phyloP scores from a whole-genome alignment of 1,140 invertebrate genomes.

The Odontomachus brunneus region DNA sequence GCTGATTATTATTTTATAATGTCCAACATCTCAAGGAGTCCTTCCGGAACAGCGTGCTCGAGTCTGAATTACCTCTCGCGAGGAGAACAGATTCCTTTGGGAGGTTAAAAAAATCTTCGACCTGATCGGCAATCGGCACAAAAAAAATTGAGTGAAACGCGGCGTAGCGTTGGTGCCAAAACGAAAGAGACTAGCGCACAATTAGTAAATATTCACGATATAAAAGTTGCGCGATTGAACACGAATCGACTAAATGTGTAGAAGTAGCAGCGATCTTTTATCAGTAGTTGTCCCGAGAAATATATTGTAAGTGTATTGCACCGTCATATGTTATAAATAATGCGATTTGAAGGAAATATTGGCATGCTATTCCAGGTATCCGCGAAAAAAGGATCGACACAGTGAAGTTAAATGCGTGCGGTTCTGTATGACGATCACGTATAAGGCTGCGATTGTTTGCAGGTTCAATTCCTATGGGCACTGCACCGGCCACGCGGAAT shows the following conservation, averaged over 20 bases:
- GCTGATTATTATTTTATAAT: constrained; percentile 47
- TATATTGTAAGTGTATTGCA: background rate
- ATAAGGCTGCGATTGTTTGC: constrained; percentile 2
- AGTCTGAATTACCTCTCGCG: constrained; percentile 11
- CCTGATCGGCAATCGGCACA: background rate
- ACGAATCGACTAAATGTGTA: constrained; percentile 15
- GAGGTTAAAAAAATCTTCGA: constrained; percentile 7
- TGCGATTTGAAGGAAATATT: background rate
- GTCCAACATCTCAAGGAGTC: background rate
- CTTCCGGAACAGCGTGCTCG: background rate
- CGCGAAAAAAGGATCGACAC: background rate
- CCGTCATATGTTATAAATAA: background rate
- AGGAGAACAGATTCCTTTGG: constrained; percentile 1
- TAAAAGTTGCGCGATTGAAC: constrained; percentile 12
- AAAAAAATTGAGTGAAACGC: constrained; percentile 25
- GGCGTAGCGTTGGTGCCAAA: background rate
- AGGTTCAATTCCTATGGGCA: constrained; percentile 5
- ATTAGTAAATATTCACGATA: background rate
- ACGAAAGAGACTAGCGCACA: background rate
- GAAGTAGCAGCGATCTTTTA: background rate
- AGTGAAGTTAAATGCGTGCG: background rate
- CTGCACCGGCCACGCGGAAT: background rate
- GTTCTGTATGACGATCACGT: background rate
- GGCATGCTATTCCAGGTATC: background rate
- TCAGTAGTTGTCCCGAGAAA: constrained; percentile 1